These are phyloP conservation scores for Schrankia costaestrigalis DNA, from an alignment of 2,888 invertebrate genomes.

Conservation along the genomic window DNA sequence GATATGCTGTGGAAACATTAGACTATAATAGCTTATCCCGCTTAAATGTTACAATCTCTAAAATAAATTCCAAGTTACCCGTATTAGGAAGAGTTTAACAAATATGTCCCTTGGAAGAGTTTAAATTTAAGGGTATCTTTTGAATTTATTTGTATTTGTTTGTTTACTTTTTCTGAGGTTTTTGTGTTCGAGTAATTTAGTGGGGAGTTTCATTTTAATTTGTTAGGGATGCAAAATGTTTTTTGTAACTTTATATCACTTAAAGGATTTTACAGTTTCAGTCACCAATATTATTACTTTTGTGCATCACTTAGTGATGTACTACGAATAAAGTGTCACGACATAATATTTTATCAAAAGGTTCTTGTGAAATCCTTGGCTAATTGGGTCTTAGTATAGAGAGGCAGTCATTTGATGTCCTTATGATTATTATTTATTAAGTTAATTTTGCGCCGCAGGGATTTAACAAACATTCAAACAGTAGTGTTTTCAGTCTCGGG, in stretches of 20 bases:
- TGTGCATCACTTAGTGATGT: too few species aligned
- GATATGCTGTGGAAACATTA: slow-evolving; percentile 17
- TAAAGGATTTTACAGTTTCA: too few species aligned
- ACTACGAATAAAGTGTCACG: too few species aligned
- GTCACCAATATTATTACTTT: too few species aligned
- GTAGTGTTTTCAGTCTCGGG: too few species aligned
- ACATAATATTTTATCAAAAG: too few species aligned
- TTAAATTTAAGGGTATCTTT: slow-evolving; percentile 15
- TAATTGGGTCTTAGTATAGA: too few species aligned
- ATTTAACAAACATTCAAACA: too few species aligned
- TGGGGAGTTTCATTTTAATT: slow-evolving; percentile 3
- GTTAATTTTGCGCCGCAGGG: too few species aligned
- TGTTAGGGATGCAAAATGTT: neutral
- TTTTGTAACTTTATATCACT: neutral
- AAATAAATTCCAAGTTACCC: slow-evolving; percentile 35
- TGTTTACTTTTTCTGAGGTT: slow-evolving; percentile 11
- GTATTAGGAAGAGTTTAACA: slow-evolving; percentile 27
- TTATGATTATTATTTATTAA: too few species aligned
- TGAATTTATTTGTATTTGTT: slow-evolving; percentile 18
- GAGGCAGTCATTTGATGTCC: too few species aligned
- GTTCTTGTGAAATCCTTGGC: too few species aligned
- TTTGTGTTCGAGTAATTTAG: slow-evolving; percentile 16
- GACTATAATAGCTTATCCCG: slow-evolving; percentile 22
- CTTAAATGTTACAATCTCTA: slow-evolving; percentile 32
- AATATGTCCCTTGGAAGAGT: slow-evolving; percentile 29